A percentile compares a stretch with the other conserved stretches of the same genome.
Evolutionary conservation across 2,888 invertebrate species (phyloP).

Genomic region (Athrips mouffetella): DNA sequence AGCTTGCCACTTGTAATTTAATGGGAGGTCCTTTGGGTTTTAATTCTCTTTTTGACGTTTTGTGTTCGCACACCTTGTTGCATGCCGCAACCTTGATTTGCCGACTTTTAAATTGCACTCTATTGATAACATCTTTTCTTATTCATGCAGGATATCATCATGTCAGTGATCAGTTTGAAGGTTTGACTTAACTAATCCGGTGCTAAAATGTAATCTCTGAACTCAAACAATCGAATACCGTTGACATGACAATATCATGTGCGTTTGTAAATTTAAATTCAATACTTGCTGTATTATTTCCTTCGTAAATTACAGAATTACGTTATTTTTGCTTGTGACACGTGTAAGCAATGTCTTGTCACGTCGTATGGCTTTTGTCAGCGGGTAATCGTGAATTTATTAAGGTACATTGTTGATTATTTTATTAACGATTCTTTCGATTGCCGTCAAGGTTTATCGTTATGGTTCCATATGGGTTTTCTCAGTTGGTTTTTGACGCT

Average conservation of each 20-base stretch:
- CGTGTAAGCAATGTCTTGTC: constrained; percentile 63
- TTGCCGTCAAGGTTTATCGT: constrained; percentile 44
- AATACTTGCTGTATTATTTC: neutral
- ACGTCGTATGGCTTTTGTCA: constrained; percentile 64
- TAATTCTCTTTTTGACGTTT: constrained; percentile 31
- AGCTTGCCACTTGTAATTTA: constrained; percentile 63
- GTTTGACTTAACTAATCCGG: no score
- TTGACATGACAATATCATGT: neutral
- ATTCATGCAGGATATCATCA: no score
- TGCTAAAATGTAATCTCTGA: no score
- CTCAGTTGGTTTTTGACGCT: constrained; percentile 8
- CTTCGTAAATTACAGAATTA: constrained; percentile 25
- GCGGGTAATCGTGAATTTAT: constrained; percentile 71
- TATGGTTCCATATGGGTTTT: constrained; percentile 32
- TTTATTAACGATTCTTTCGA: constrained; percentile 57
- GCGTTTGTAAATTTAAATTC: constrained; percentile 23
- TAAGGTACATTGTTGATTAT: constrained; percentile 62
- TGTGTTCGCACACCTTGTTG: constrained; percentile 9
- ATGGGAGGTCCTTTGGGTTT: constrained; percentile 53
- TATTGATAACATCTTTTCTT: no score
- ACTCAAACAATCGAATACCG: neutral
- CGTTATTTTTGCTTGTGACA: constrained; percentile 60
- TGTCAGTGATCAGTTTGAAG: no score
- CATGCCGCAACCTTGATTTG: neutral
- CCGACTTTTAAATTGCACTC: no score